Evolutionary conservation across 2,113 vertebrate species (phyloP).

Genomic region (Labeo rohita): DNA sequence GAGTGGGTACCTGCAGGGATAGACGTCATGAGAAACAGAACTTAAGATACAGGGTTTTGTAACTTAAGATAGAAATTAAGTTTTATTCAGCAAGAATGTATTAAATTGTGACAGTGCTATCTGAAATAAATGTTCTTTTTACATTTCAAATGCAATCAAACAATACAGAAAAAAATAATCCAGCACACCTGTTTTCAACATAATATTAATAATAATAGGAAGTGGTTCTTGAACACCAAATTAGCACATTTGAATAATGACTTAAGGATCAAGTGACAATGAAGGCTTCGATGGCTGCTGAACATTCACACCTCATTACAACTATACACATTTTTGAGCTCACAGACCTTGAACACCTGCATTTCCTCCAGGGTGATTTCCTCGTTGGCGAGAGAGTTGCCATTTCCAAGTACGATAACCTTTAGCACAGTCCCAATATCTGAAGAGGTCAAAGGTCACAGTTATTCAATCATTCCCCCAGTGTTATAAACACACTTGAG

Average conservation of each 20-base stretch:
- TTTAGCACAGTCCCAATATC: conserved; percentile 88
- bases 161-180: background rate
- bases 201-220: background rate
- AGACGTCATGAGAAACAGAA: background rate
- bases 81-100: too few relatives aligned
- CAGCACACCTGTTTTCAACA: background rate
- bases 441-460: conserved; percentile 62
- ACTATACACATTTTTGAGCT: background rate
- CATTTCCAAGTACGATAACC: conserved; percentile 80
- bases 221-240: background rate
- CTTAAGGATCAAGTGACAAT: background rate
- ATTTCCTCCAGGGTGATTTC: conserved; percentile 92
- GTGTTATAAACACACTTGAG: background rate
- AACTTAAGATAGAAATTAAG: too few relatives aligned
- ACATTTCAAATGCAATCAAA: background rate
- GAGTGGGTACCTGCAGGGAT: conserved; percentile 78
- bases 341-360: conserved; percentile 87
- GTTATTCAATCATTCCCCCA: background rate
- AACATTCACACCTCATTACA: background rate
- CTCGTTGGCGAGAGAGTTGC: conserved; percentile 73
- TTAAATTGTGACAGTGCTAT: background rate
- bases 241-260: background rate
- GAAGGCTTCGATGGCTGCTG: too few relatives aligned
- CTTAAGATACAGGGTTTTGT: background rate
- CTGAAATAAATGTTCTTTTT: background rate